Evolutionary conservation across 2,888 invertebrate genomes (phyloP).

Genomic region (Cosmia trapezina): DNA sequence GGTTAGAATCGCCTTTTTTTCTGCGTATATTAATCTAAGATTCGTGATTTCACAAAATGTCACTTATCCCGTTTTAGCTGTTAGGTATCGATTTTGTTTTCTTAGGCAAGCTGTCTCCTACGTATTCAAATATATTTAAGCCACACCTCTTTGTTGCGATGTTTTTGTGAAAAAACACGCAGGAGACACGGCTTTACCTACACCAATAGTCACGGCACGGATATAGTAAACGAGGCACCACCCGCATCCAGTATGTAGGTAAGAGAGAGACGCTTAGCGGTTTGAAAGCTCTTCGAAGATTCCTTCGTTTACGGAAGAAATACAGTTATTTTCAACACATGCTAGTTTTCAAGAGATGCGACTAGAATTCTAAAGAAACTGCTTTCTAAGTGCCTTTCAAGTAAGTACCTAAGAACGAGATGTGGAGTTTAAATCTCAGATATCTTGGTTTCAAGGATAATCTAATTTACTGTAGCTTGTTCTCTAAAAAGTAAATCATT

Average conservation of each 20-base stretch:
- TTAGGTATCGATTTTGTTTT: no score
- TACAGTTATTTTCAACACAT: constrained; percentile 51
- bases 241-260: constrained; percentile 55
- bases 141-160: no score
- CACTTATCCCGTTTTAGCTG: no score
- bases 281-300: constrained; percentile 66
- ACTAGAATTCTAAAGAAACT: constrained; percentile 27
- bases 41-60: no score
- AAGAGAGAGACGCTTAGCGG: constrained; percentile 57
- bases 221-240: constrained; percentile 37
- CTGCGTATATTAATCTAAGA: no score
- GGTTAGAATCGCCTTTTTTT: no score
- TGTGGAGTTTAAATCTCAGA: constrained; percentile 19
- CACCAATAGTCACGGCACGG: not conserved
- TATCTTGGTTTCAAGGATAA: constrained; percentile 12
- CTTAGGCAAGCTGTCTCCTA: no score
- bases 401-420: constrained; percentile 4
- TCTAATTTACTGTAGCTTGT: not conserved
- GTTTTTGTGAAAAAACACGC: no score
- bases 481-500: not conserved
- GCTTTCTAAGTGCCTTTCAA: constrained; percentile 19
- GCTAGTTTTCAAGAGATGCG: constrained; percentile 36
- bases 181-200: no score
- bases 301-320: constrained; percentile 58
- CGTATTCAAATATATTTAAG: no score